Percentiles rank a stretch among this genome's conserved stretches.
Evolutionary conservation across 2,113 vertebrate genomes (phyloP).

Genomic region (Passer montanus): DNA sequence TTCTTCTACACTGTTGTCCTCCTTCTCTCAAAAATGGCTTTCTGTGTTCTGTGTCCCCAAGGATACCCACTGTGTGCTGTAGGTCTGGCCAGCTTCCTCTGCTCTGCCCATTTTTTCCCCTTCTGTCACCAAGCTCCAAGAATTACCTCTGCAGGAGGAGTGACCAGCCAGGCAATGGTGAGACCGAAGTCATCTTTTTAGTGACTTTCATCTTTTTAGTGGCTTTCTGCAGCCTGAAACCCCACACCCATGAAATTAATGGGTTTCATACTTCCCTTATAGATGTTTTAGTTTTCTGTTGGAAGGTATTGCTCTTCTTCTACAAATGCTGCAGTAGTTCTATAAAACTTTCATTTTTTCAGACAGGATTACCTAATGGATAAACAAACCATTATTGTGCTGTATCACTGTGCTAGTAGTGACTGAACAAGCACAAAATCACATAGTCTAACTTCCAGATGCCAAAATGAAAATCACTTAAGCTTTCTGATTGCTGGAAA

Average conservation of each 20-base stretch:
- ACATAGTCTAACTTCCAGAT: neutral
- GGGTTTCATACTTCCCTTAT: neutral
- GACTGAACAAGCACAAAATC: neutral
- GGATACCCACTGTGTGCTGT: neutral
- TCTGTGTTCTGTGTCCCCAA: neutral
- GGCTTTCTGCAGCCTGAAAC: neutral
- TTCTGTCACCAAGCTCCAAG: neutral
- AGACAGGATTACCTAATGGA: neutral
- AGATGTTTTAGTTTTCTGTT: neutral
- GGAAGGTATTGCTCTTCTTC: neutral
- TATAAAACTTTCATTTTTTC: neutral
- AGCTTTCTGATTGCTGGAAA: neutral
- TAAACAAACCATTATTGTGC: neutral
- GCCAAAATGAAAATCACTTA: neutral
- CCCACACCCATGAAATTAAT: neutral
- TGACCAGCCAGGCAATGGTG: neutral
- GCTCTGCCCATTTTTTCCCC: neutral
- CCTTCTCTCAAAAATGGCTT: neutral
- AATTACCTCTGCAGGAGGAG: neutral
- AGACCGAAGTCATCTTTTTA: neutral
- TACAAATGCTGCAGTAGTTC: neutral
- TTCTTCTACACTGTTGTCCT: neutral
- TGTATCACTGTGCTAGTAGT: neutral
- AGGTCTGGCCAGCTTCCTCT: neutral
- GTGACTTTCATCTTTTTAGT: neutral